phyloP scores from a whole-genome alignment of 2,888 invertebrate genomes.

The Philaethria dido region DNA sequence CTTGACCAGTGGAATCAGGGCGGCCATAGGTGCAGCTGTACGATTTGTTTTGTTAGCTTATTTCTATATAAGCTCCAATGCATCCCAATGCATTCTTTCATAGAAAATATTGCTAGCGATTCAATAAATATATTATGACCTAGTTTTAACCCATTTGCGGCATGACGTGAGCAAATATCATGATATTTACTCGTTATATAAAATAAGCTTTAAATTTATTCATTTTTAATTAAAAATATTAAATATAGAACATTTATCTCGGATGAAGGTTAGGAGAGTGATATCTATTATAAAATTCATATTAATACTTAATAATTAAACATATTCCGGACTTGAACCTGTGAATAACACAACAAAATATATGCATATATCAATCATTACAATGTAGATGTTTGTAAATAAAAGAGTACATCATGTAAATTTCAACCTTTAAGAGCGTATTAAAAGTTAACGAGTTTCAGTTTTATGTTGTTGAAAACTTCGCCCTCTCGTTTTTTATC shows the following conservation, averaged over 20 bases:
- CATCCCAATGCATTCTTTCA: background rate
- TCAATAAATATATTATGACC: background rate
- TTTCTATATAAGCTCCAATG: background rate
- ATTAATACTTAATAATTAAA: no score
- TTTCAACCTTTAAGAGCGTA: background rate
- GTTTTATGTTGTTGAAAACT: conserved; percentile 9
- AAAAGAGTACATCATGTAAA: conserved; percentile 2
- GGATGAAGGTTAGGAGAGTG: no score
- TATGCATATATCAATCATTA: no score
- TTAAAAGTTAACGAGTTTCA: conserved; percentile 9
- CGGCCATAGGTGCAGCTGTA: conserved; percentile 19
- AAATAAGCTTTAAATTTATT: background rate
- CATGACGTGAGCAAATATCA: background rate
- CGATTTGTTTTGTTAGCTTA: background rate
- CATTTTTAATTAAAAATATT: background rate
- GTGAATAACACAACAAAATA: no score
- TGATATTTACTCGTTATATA: background rate
- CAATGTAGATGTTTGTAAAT: no score
- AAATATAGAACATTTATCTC: background rate
- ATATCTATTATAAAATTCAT: no score
- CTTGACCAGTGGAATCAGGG: conserved; percentile 42
- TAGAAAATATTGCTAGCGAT: conserved; percentile 7
- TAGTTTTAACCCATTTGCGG: background rate
- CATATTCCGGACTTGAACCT: no score
- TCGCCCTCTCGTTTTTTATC: conserved; percentile 20